Percentiles rank a stretch among this genome's conserved stretches.
phyloP scores from a whole-genome alignment of 2,797 vertebrate species.

The Falco biarmicus region DNA sequence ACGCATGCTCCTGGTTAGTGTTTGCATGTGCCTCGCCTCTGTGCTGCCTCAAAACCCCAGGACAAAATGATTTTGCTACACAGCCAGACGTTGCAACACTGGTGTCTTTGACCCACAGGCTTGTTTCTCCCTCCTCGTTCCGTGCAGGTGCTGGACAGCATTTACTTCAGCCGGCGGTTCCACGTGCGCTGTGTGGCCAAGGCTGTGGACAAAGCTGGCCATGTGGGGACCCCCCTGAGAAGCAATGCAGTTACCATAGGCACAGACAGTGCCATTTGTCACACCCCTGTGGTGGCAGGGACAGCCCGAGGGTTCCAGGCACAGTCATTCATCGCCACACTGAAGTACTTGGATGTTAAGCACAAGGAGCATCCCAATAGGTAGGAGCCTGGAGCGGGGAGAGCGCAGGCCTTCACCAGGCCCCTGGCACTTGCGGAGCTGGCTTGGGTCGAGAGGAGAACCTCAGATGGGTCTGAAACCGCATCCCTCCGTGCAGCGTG shows the following conservation, averaged over 20 bases:
- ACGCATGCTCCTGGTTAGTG: fast-evolving
- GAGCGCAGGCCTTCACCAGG: neutral
- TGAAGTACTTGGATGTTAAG: conserved; percentile 97
- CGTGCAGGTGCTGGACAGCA: conserved; percentile 92
- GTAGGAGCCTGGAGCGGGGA: conserved; percentile 59
- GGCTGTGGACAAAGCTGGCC: conserved; percentile 91
- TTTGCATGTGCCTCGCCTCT: neutral
- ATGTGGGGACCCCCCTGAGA: conserved; percentile 90
- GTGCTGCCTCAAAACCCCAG: neutral
- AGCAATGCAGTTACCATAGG: conserved; percentile 92
- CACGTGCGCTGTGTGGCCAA: conserved; percentile 95
- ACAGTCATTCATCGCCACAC: conserved; percentile 94
- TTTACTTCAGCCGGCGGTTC: conserved; percentile 97
- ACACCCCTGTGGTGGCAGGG: conserved; percentile 95
- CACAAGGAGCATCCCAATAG: conserved; percentile 98
- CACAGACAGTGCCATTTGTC: conserved; percentile 95
- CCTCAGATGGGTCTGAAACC: neutral
- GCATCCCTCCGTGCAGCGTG: fast-evolving
- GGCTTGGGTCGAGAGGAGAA: neutral
- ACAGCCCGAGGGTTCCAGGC: conserved; percentile 96
- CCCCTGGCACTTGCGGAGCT: neutral
- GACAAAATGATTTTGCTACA: neutral
- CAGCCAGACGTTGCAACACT: fast-evolving
- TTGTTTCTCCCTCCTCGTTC: neutral
- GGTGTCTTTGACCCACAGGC: neutral